phyloP scores from a whole-genome alignment of 2,888 invertebrate genomes.

The Dione vanillae region DNA sequence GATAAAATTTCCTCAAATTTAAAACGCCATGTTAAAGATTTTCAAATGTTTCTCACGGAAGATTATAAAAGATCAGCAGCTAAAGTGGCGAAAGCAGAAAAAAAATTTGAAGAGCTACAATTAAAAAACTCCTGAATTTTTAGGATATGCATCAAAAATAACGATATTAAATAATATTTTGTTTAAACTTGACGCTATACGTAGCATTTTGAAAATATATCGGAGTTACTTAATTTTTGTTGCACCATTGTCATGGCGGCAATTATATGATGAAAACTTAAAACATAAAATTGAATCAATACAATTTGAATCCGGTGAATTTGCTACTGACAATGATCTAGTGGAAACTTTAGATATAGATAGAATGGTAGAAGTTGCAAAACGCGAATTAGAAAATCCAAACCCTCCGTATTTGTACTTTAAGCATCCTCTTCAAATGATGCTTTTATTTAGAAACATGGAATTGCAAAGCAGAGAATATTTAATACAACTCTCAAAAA shows the following conservation, averaged over 20 bases:
- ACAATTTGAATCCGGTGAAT: conserved; percentile 71
- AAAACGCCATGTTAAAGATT: conserved; percentile 72
- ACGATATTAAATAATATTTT: conserved; percentile 72
- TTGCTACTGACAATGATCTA: conserved; percentile 73
- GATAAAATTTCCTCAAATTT: conserved; percentile 64
- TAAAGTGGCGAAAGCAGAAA: conserved; percentile 68
- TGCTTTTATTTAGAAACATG: conserved; percentile 74
- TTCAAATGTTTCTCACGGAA: conserved; percentile 76
- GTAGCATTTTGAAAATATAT: conserved; percentile 70
- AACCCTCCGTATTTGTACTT: conserved; percentile 65
- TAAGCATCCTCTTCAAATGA: conserved; percentile 67
- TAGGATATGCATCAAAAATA: conserved; percentile 65
- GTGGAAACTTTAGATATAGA: conserved; percentile 74
- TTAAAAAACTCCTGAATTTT: conserved; percentile 69
- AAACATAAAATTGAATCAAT: conserved; percentile 65
- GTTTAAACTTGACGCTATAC: conserved; percentile 75
- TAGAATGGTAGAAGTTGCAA: conserved; percentile 70
- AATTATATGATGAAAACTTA: conserved; percentile 69
- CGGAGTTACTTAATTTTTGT: conserved; percentile 73
- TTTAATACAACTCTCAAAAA: conserved; percentile 71
- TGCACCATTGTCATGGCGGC: conserved; percentile 75
- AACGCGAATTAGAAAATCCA: conserved; percentile 66
- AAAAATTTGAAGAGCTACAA: conserved; percentile 61
- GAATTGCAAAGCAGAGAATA: conserved; percentile 80
- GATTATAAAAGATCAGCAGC: conserved; percentile 75